Percentiles rank a stretch among this genome's conserved stretches.
These are phyloP conservation scores for Melanostigma gelatinosum DNA, from an alignment of 2,113 vertebrate genomes.

Conservation along the genomic window DNA sequence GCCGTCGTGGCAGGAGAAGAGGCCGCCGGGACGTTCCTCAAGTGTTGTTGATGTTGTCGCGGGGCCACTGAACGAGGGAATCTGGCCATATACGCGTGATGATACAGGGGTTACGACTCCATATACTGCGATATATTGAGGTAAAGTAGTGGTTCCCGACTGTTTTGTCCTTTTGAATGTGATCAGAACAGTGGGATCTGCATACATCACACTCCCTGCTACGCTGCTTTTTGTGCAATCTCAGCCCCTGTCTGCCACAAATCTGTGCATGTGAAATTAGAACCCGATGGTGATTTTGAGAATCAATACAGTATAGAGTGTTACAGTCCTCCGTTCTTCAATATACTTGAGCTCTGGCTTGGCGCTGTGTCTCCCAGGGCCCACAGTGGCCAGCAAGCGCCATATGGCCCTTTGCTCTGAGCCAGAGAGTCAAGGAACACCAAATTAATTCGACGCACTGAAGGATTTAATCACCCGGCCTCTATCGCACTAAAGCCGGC, in stretches of 20 bases:
- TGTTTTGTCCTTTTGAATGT: no score
- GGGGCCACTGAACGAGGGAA: neutral
- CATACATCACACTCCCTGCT: no score
- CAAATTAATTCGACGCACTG: slow-evolving; percentile 69
- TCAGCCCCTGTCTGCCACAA: neutral
- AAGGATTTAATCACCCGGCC: slow-evolving; percentile 67
- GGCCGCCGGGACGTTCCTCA: neutral
- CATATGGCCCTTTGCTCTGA: slow-evolving; percentile 63
- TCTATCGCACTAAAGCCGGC: slow-evolving; percentile 52
- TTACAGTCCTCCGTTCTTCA: neutral
- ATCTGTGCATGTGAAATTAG: neutral
- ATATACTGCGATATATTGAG: neutral
- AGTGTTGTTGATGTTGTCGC: slow-evolving; percentile 23
- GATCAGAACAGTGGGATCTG: no score
- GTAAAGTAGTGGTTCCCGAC: no score
- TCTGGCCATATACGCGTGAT: no score
- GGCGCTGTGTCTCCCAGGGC: slow-evolving; percentile 39
- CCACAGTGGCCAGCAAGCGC: slow-evolving; percentile 32
- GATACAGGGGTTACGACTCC: neutral
- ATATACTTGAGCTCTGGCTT: slow-evolving; percentile 37
- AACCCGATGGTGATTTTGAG: neutral
- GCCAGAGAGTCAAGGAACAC: slow-evolving; percentile 73
- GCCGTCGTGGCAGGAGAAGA: slow-evolving; percentile 10
- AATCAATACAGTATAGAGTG: neutral
- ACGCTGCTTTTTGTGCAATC: no score